Percentiles rank a stretch among this genome's conserved stretches.
These are phyloP conservation scores for Gryllus bimaculatus DNA, from an alignment of 1,140 invertebrate genomes.

Conservation along the genomic window DNA sequence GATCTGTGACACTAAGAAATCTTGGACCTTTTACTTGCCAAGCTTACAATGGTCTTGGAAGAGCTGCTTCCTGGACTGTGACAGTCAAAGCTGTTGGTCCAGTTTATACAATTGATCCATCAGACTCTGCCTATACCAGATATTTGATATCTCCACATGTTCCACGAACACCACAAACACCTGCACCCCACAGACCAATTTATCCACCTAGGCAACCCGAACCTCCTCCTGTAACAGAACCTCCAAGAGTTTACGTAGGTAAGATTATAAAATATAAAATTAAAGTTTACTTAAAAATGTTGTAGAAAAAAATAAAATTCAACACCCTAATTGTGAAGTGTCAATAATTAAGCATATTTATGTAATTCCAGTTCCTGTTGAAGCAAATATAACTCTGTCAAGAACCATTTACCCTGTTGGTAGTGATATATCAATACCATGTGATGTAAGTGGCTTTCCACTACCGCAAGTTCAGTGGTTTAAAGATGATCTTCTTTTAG, in stretches of 20 bases:
- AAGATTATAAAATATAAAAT: background rate
- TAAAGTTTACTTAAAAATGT: background rate
- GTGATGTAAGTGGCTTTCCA: slow-evolving; percentile 67
- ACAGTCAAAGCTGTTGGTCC: slow-evolving; percentile 59
- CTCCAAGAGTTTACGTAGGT: slow-evolving; percentile 15
- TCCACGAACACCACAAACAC: slow-evolving; percentile 25
- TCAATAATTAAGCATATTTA: background rate
- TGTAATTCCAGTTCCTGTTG: slow-evolving; percentile 44
- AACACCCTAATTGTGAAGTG: background rate
- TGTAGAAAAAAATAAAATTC: too few relatives aligned
- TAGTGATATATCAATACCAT: slow-evolving; percentile 57
- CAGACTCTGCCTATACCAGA: slow-evolving; percentile 30
- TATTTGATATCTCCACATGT: slow-evolving; percentile 32
- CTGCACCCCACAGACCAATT: slow-evolving; percentile 21
- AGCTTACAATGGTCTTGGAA: slow-evolving; percentile 72
- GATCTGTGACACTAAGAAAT: slow-evolving; percentile 54
- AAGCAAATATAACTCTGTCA: slow-evolving; percentile 45
- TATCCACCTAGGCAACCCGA: slow-evolving; percentile 17
- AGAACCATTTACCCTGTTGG: slow-evolving; percentile 47
- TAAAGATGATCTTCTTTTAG: slow-evolving; percentile 53
- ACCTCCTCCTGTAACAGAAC: slow-evolving; percentile 26
- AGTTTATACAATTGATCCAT: slow-evolving; percentile 35
- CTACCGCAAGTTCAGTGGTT: slow-evolving; percentile 64
- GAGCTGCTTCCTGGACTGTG: slow-evolving; percentile 63
- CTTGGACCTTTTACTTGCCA: slow-evolving; percentile 79